Conservation (phyloP, 2,888 invertebrate species). For the Hemaris fuciformis region DNA sequence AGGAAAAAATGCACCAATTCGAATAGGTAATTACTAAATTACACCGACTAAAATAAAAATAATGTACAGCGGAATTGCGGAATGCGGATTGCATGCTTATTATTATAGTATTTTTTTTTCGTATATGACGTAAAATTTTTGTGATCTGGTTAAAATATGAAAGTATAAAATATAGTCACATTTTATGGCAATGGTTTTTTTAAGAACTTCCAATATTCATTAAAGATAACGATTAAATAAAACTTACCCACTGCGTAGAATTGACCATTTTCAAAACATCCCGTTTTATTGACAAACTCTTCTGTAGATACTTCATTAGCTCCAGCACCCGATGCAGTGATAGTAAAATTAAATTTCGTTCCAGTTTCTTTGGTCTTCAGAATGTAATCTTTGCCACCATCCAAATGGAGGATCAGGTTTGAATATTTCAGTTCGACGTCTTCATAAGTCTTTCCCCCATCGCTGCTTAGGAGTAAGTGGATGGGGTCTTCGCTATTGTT, state of each 20-base stretch:
- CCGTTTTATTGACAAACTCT: conserved; percentile 41
- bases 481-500: conserved; percentile 65
- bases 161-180: no score
- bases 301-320: conserved; percentile 45
- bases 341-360: conserved; percentile 73
- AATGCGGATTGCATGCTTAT: no score
- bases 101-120: no score
- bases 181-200: no score
- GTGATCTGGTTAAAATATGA: no score
- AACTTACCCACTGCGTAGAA: conserved; percentile 69
- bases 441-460: conserved; percentile 62
- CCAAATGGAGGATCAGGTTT: conserved; percentile 66
- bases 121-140: no score
- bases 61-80: no score
- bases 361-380: conserved; percentile 74
- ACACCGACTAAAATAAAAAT: no score
- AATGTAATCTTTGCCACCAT: conserved; percentile 70
- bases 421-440: conserved; percentile 65
- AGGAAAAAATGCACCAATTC: no score
- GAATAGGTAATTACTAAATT: no score
- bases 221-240: no score
- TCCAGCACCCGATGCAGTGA: conserved; percentile 50
- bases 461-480: conserved; percentile 63
- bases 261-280: conserved; percentile 62
- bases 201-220: no score